Percentiles rank a stretch among this genome's conserved stretches.
phyloP scores from a whole-genome alignment of 1,140 invertebrate genomes.

The Oscheius sp. region DNA sequence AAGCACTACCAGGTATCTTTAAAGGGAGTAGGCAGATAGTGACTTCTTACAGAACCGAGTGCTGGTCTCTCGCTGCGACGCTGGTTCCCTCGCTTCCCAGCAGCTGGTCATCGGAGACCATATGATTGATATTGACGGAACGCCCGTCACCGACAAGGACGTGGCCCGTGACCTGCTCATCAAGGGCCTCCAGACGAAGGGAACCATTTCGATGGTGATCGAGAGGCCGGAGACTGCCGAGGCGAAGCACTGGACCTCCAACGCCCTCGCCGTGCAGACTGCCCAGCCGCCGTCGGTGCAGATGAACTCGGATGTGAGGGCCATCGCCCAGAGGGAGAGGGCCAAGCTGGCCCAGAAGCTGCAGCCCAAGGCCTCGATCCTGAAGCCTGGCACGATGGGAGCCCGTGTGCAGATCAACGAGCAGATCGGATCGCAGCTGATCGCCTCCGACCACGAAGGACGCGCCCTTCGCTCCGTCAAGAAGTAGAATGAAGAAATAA shows the following conservation, averaged over 20 bases:
- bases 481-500: no score
- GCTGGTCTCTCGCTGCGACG: conserved; percentile 26
- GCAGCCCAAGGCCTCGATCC: conserved; percentile 14
- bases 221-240: conserved; percentile 50
- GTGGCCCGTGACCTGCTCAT: conserved; percentile 52
- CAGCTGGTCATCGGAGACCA: conserved; percentile 50
- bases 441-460: conserved; percentile 45
- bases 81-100: conserved; percentile 19
- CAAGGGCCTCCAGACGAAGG: conserved; percentile 41
- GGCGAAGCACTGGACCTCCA: conserved; percentile 47
- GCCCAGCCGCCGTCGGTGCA: conserved; percentile 40
- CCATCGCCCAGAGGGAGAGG: conserved; percentile 42
- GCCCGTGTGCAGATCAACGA: conserved; percentile 36
- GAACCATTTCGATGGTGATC: conserved; percentile 38
- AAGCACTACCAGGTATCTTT: conserved; percentile 51
- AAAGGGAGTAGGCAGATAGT: no score
- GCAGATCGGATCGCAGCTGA: conserved; percentile 42
- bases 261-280: conserved; percentile 8
- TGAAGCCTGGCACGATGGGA: conserved; percentile 7
- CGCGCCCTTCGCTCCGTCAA: conserved; percentile 41
- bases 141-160: conserved; percentile 53
- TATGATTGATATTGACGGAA: conserved; percentile 50
- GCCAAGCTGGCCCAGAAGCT: conserved; percentile 22
- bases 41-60: no score
- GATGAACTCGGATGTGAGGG: conserved; percentile 48